Evolutionary conservation across 1,140 invertebrate genomes (phyloP).

Genomic region (Colletes latitarsis): DNA sequence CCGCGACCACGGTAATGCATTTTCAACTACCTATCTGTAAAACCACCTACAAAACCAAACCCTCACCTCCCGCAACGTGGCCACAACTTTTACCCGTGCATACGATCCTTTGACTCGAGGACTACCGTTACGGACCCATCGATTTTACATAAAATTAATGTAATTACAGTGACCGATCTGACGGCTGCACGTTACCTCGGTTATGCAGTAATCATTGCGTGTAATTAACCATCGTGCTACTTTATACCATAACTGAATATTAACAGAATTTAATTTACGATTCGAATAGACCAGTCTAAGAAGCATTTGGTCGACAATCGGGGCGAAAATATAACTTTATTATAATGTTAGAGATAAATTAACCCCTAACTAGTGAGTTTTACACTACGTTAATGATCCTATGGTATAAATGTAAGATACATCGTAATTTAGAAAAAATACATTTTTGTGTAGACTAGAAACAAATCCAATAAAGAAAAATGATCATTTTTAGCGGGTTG

Average conservation of each 20-base stretch:
- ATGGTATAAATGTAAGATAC: too few species aligned
- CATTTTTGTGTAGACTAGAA: too few species aligned
- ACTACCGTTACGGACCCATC: slow-evolving; percentile 41
- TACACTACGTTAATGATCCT: too few species aligned
- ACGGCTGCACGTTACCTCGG: background rate
- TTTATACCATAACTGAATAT: background rate
- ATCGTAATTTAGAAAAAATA: too few species aligned
- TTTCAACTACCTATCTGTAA: slow-evolving; percentile 73
- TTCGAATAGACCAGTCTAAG: background rate
- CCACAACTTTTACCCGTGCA: slow-evolving; percentile 49
- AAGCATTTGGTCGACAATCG: too few species aligned
- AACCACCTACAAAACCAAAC: slow-evolving; percentile 40
- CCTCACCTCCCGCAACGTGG: background rate
- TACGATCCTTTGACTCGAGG: slow-evolving; percentile 49
- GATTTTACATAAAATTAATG: slow-evolving; percentile 55
- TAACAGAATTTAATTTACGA: too few species aligned
- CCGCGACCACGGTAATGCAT: slow-evolving; percentile 76
- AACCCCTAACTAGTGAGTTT: too few species aligned
- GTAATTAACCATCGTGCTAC: background rate
- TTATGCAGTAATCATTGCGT: background rate
- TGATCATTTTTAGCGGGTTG: too few species aligned
- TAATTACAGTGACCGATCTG: slow-evolving; percentile 40
- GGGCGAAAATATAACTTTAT: too few species aligned
- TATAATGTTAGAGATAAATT: too few species aligned
- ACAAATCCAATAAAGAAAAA: too few species aligned